A percentile compares a stretch with the other conserved stretches of the same genome.
Evolutionary conservation across 2,888 invertebrate genomes (phyloP).

Genomic region (Operophtera brumata): DNA sequence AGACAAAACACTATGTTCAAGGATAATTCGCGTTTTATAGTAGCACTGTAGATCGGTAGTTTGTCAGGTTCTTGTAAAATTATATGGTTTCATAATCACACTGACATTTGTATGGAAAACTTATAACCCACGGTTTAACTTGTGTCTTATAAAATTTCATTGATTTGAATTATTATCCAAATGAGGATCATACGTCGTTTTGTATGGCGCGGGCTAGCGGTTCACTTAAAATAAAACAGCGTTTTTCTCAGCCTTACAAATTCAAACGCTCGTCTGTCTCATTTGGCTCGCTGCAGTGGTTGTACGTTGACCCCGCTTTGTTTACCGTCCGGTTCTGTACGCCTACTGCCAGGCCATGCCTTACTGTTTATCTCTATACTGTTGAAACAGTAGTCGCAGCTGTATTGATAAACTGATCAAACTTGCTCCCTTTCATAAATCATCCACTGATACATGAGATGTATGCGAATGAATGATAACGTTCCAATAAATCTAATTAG

Average conservation of each 20-base stretch:
- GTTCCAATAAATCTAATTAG: constrained; percentile 18
- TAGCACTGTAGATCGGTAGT: too few relatives aligned
- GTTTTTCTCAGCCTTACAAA: constrained; percentile 11
- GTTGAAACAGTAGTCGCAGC: constrained; percentile 49
- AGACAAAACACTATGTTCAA: too few relatives aligned
- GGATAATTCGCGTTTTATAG: too few relatives aligned
- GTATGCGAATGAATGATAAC: constrained; percentile 17
- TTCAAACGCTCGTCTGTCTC: constrained; percentile 27
- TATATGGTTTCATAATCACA: too few relatives aligned
- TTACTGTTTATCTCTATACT: constrained; percentile 41
- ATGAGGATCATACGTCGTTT: too few relatives aligned
- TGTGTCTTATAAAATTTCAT: too few relatives aligned
- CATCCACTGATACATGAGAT: constrained; percentile 31
- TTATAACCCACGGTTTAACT: too few relatives aligned
- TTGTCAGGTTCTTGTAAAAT: too few relatives aligned
- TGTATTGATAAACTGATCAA: constrained; percentile 45
- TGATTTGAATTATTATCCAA: too few relatives aligned
- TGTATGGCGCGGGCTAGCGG: too few relatives aligned
- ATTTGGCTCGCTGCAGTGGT: constrained; percentile 40
- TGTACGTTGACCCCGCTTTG: constrained; percentile 63
- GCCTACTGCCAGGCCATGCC: constrained; percentile 38
- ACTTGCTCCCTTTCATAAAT: constrained; percentile 35
- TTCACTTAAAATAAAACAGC: neutral
- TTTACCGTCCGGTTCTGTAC: constrained; percentile 58
- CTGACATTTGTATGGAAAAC: too few relatives aligned